Evolutionary conservation across 1,140 invertebrate genomes (phyloP).

Genomic region (Drosophila erecta): DNA sequence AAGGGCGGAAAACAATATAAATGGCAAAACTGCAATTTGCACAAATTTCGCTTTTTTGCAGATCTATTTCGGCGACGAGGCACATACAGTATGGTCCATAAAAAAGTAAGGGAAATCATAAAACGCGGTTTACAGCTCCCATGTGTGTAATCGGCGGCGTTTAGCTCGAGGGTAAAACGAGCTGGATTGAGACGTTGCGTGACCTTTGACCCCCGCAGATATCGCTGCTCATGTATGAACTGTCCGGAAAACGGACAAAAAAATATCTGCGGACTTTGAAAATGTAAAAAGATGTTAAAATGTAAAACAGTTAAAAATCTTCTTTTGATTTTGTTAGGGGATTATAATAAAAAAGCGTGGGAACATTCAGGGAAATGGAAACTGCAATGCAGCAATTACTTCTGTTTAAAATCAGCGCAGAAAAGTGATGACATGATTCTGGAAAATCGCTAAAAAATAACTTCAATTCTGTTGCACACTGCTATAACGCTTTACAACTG

Average conservation of each 20-base stretch:
- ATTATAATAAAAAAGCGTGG: background rate
- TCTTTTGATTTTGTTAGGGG: slow-evolving; percentile 40
- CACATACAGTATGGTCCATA: slow-evolving; percentile 9
- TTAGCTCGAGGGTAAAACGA: slow-evolving; percentile 49
- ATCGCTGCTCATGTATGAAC: slow-evolving; percentile 10
- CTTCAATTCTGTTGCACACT: too few relatives aligned
- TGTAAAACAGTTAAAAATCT: slow-evolving; percentile 48
- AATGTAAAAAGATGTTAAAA: slow-evolving; percentile 6
- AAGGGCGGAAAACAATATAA: slow-evolving; percentile 25
- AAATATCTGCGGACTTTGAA: slow-evolving; percentile 9
- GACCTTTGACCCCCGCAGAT: background rate
- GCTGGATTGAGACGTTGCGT: slow-evolving; percentile 1
- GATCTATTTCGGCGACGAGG: slow-evolving; percentile 33
- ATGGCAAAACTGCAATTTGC: slow-evolving; percentile 38
- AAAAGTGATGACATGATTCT: too few relatives aligned
- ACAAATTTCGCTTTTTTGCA: slow-evolving; percentile 38
- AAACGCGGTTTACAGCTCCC: slow-evolving; percentile 80
- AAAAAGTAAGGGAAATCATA: slow-evolving; percentile 66
- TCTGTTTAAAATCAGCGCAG: too few relatives aligned
- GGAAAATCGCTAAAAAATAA: too few relatives aligned
- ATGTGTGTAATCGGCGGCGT: slow-evolving; percentile 76
- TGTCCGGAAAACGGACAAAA: slow-evolving; percentile 43
- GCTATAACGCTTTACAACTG: too few relatives aligned
- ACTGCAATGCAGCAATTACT: background rate
- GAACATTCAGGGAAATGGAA: background rate